Conservation (phyloP, 2,797 vertebrate genomes). For the Podarcis lilfordi region DNA sequence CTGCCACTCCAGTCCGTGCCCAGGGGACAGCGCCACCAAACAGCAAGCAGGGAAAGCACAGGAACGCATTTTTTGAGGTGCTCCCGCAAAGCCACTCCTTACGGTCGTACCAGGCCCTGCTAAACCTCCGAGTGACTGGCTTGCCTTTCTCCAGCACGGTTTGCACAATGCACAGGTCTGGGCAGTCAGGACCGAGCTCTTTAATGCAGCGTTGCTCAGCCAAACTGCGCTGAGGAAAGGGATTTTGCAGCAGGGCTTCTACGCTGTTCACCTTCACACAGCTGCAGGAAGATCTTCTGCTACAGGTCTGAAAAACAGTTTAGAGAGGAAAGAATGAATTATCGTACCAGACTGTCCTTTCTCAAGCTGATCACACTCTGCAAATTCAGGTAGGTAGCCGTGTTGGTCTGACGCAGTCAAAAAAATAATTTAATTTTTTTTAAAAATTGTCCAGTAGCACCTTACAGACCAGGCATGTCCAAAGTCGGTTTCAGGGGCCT, state of each 20-base stretch:
- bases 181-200: background rate
- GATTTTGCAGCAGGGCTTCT: background rate
- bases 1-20: background rate
- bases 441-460: no score
- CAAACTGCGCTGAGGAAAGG: background rate
- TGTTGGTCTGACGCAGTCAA: no score
- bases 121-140: background rate
- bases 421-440: no score
- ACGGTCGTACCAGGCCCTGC: background rate
- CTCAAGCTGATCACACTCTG: no score
- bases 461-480: no score
- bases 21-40: background rate
- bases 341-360: no score
- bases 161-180: background rate
- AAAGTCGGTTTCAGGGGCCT: no score
- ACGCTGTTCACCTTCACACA: background rate
- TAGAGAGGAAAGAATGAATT: background rate
- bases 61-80: background rate
- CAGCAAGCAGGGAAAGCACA: background rate
- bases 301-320: background rate
- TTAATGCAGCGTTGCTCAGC: background rate
- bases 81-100: background rate
- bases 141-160: background rate
- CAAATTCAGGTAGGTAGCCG: no score
- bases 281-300: background rate